These are phyloP conservation scores for Condylura cristata DNA, from an alignment of 2,113 vertebrate genomes.

Conservation along the genomic window DNA sequence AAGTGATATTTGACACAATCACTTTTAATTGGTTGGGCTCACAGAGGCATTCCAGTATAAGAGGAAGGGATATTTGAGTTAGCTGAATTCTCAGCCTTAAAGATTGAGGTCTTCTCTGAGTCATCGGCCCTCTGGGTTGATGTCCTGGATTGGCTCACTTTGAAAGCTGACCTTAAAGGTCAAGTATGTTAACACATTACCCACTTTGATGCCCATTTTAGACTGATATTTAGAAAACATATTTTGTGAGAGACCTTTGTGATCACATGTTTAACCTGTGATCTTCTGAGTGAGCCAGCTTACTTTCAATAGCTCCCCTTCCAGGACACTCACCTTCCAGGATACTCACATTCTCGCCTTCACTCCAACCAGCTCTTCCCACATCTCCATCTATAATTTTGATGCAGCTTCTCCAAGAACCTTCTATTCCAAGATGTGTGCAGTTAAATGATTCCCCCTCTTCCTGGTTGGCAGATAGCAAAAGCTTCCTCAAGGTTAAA, in stretches of 20 bases:
- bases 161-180: conserved; percentile 63
- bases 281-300: background rate
- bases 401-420: background rate
- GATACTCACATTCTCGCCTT: background rate
- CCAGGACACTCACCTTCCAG: background rate
- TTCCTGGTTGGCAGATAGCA: background rate
- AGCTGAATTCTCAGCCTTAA: background rate
- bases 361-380: background rate
- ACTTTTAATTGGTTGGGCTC: background rate
- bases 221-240: conserved; percentile 2
- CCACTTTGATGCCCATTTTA: conserved; percentile 36
- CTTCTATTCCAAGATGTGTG: background rate
- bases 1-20: background rate
- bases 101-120: background rate
- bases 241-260: background rate
- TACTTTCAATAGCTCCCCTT: accelerated
- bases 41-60: conserved; percentile 1
- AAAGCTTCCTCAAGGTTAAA: background rate
- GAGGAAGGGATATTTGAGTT: background rate
- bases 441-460: background rate
- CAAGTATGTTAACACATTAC: background rate
- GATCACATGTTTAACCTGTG: conserved; percentile 11
- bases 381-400: background rate
- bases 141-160: conserved; percentile 13
- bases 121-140: background rate